Evolutionary conservation across 2,888 invertebrate species (phyloP), one percentile per base, ranked within the genome.

Genomic region (Yponomeuta plumbellus): DNA sequence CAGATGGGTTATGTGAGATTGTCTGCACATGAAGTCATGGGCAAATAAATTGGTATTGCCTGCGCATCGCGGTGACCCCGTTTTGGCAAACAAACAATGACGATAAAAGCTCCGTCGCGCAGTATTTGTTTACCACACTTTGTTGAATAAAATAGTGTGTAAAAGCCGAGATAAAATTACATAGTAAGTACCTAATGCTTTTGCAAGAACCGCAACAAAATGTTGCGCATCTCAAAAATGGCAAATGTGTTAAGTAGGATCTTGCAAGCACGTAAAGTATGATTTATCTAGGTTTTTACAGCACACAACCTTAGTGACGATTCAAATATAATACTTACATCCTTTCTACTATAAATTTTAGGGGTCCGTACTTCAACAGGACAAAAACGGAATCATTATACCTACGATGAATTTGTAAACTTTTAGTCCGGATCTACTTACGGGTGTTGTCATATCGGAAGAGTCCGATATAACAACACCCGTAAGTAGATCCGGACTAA

Each of bases 1-100:
- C 44, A 52, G 44, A 52, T 52, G 44, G 44, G 44, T 52, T 52
- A 52, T 52, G 44, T 52, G 44, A 52, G 44, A 52, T 52, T 52
- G 44, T 52, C 44, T 52, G 44, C 44, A 52, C 17, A 52, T 52
- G 44, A 17, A 52, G 44, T 52, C 44, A 52, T 52, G 44, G 44
- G 44, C 44, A 52, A 52, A 52, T 17, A 52, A 52, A 52, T 52
- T 52, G 44, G 44, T 52, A 52, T 52, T 52, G 44, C 44, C 44
- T 52, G 44, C 17, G 44, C 44, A 52, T 52, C 44, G 44, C 44
- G 44, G 44, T 52, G 44, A 52, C 44, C 44, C 44, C 44, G 44
- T 52, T 52, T 52, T 52, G 44, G 44, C 44, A 52, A 52, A 52
- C 44, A 52, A 52, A 52, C 44, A 52, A 52, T 52, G 44, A 17